Evolutionary conservation across 2,797 vertebrate genomes (phyloP).

Genomic region (Varecia variegata): DNA sequence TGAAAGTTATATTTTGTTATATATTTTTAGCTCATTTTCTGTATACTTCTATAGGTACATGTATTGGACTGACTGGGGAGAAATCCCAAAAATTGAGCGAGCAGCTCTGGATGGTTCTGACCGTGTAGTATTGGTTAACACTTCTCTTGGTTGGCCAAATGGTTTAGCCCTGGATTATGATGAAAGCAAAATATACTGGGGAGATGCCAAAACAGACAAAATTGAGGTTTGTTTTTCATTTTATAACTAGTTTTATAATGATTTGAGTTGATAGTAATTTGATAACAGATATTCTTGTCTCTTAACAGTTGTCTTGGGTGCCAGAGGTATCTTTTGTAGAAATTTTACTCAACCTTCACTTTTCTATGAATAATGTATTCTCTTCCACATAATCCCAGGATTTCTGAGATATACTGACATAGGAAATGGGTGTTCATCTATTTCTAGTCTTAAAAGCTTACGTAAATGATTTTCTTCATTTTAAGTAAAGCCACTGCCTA

Average conservation of each 20-base stretch:
- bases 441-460: slow-evolving; percentile 41
- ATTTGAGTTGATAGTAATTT: slow-evolving; percentile 32
- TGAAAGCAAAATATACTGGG: slow-evolving; percentile 96
- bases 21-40: slow-evolving; percentile 52
- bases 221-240: slow-evolving; percentile 90
- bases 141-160: slow-evolving; percentile 97
- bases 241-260: slow-evolving; percentile 37
- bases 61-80: slow-evolving; percentile 99
- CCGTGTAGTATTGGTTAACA: slow-evolving; percentile 94
- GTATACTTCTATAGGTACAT: slow-evolving; percentile 89
- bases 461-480: slow-evolving; percentile 11
- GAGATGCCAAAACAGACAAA: slow-evolving; percentile 97
- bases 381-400: not conserved
- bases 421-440: not conserved
- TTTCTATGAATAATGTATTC: not conserved
- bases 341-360: not conserved
- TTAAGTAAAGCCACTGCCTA: not conserved
- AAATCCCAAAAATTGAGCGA: slow-evolving; percentile 96
- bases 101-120: slow-evolving; percentile 95
- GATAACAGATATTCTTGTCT: slow-evolving; percentile 5
- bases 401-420: not conserved
- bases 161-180: slow-evolving; percentile 95
- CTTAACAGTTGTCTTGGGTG: not conserved
- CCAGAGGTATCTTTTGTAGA: not conserved
- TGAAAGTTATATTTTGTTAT: not conserved